Base-by-base conservation (phyloP, 2,888 invertebrate species). In the Drosophila buzzatii region DNA sequence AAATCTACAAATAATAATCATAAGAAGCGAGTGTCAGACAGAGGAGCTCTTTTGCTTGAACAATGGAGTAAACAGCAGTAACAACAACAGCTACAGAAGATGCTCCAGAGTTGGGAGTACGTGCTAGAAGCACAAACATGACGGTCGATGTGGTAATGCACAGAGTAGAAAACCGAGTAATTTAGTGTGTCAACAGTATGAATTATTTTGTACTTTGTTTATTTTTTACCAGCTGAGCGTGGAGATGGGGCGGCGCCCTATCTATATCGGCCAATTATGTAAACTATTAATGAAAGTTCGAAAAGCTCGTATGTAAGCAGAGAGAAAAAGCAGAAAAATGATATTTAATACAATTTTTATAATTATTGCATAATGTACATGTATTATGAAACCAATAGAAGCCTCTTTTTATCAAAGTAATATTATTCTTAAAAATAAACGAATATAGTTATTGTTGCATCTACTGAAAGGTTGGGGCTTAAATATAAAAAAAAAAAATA, bases 111-210 rank as follows among this genome's bases (percentile, higher is more conserved):
- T 37, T 59, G 31, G 18, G 27, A 31, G 33, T 5, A 66, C 31
- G 45, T 45, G 66, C 37, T 42, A 37, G 20, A 67, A 16, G 35
- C 9, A 35, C 18, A 23, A 14, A 39, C 31, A 70, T 42, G 55
- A 51, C 41, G 37, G 18, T 33, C 14, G 33, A 41, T 73, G 70
- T 61, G 65, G 41, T 39, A 76, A 73, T 55, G 53, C 18, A 3
- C 18, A 3, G n/a, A 7, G n/a, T 7, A n/a, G 31, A 33, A 33
- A 51, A 18, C 33, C 49, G 33, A 33, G 49, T 33, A 59, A 69
- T 71, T 51, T 51, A 33, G 12, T 51, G 18, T 70, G 81, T 66
- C 73, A 79, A 51, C 65, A 61, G 61, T 45, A 44, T 58, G 74
- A 74, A 64, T 42, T 27, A 53, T 49, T 49, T 52, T 56, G 18